phyloP scores from a whole-genome alignment of 2,888 invertebrate species.

The Melanostoma mellinum region DNA sequence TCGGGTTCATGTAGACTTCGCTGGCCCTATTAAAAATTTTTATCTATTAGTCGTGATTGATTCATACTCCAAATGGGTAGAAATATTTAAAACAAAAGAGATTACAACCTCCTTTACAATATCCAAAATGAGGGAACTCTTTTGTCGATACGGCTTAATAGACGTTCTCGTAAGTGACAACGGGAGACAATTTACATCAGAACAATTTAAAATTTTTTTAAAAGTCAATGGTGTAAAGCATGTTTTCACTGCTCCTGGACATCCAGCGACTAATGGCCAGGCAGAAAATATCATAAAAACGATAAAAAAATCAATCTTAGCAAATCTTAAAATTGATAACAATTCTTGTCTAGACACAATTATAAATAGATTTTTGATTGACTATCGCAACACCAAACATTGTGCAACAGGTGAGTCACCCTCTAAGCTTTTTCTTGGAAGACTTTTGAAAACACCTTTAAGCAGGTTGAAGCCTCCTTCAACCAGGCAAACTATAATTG shows the following conservation, averaged over 20 bases:
- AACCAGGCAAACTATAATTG: conserved; percentile 37
- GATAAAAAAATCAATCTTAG: conserved; percentile 68
- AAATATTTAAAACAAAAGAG: conserved; percentile 69
- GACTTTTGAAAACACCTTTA: conserved; percentile 53
- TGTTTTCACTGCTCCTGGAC: conserved; percentile 68
- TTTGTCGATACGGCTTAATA: conserved; percentile 57
- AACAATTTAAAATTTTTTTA: conserved; percentile 27
- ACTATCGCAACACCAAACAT: conserved; percentile 57
- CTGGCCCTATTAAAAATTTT: conserved; percentile 60
- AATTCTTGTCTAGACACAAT: conserved; percentile 42
- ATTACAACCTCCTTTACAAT: conserved; percentile 59
- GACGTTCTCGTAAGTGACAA: conserved; percentile 62
- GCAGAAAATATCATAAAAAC: conserved; percentile 75
- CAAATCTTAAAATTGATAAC: conserved; percentile 35
- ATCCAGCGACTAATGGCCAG: conserved; percentile 74
- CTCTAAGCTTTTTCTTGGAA: conserved; percentile 57
- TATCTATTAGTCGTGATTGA: conserved; percentile 61
- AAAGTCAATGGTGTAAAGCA: conserved; percentile 27
- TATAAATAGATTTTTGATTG: conserved; percentile 55
- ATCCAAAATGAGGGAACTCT: conserved; percentile 52
- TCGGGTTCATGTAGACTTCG: conserved; percentile 65
- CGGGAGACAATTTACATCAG: conserved; percentile 60
- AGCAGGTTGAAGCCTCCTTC: conserved; percentile 48
- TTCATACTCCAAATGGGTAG: conserved; percentile 69
- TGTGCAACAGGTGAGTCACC: conserved; percentile 63